Evolutionary conservation across 2,113 vertebrate species (phyloP).

Genomic region (Chaenocephalus aceratus): DNA sequence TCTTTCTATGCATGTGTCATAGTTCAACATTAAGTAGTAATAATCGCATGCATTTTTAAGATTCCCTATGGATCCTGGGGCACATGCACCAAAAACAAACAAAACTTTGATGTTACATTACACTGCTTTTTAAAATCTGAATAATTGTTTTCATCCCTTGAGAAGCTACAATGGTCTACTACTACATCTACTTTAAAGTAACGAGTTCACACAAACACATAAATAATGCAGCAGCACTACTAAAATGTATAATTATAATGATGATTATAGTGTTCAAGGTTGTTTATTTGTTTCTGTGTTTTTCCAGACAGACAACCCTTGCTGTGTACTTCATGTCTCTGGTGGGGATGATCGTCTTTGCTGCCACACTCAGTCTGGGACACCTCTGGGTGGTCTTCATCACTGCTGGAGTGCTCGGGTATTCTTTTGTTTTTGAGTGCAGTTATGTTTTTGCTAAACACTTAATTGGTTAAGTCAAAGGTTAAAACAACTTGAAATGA

Average conservation of each 20-base stretch:
- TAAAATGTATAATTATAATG: neutral
- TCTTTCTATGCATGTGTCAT: no score
- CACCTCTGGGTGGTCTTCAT: constrained; percentile 95
- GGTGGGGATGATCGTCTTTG: constrained; percentile 91
- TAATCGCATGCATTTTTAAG: no score
- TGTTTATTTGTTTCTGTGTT: neutral
- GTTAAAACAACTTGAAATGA: neutral
- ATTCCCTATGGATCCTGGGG: no score
- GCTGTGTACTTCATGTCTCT: constrained; percentile 91
- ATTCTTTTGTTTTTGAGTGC: constrained; percentile 37
- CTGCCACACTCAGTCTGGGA: constrained; percentile 87
- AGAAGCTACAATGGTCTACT: neutral
- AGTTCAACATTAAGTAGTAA: no score
- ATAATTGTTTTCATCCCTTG: no score
- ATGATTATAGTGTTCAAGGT: neutral
- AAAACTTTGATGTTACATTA: no score
- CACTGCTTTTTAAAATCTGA: no score
- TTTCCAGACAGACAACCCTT: constrained; percentile 90
- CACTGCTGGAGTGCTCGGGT: constrained; percentile 92
- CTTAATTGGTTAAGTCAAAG: neutral
- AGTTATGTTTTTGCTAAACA: neutral
- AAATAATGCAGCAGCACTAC: neutral
- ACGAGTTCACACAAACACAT: neutral
- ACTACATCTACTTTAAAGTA: rapidly evolving
- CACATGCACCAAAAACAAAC: no score